These are phyloP conservation scores for Caenorhabditis tropicalis DNA, from an alignment of 1,140 invertebrate species.

Conservation along the genomic window DNA sequence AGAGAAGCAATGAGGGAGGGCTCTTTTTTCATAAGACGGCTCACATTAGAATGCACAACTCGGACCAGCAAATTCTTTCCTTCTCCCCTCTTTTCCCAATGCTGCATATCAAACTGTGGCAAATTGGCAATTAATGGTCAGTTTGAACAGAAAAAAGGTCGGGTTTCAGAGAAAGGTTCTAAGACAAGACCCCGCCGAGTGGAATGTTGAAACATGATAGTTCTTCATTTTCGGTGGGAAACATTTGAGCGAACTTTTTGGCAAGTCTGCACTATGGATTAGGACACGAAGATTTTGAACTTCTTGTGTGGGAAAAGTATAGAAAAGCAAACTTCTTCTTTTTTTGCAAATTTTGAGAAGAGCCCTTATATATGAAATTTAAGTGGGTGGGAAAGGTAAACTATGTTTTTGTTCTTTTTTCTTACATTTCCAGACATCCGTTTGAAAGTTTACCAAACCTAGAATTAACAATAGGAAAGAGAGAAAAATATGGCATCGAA, in stretches of 20 bases:
- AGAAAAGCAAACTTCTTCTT: background rate
- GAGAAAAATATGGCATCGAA: too few species aligned
- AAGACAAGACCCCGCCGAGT: background rate
- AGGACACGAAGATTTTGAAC: background rate
- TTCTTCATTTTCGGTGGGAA: background rate
- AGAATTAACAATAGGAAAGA: background rate
- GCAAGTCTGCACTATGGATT: background rate
- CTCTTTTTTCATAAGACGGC: background rate
- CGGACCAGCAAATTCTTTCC: background rate
- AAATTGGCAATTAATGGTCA: constrained; percentile 38
- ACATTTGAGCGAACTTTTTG: background rate
- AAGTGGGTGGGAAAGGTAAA: background rate
- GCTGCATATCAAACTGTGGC: background rate
- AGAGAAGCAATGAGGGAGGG: background rate
- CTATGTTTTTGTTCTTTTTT: background rate
- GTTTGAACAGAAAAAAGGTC: background rate
- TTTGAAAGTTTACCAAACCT: too few species aligned
- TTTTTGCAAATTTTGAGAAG: background rate
- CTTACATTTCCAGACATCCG: too few species aligned
- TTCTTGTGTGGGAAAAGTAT: constrained; percentile 10
- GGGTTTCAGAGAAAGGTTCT: background rate
- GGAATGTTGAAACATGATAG: constrained; percentile 30
- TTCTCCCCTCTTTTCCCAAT: background rate
- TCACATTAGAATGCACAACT: background rate
- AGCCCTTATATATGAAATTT: background rate